phyloP scores from a whole-genome alignment of 2,797 vertebrate genomes.

The Sparus aurata region DNA sequence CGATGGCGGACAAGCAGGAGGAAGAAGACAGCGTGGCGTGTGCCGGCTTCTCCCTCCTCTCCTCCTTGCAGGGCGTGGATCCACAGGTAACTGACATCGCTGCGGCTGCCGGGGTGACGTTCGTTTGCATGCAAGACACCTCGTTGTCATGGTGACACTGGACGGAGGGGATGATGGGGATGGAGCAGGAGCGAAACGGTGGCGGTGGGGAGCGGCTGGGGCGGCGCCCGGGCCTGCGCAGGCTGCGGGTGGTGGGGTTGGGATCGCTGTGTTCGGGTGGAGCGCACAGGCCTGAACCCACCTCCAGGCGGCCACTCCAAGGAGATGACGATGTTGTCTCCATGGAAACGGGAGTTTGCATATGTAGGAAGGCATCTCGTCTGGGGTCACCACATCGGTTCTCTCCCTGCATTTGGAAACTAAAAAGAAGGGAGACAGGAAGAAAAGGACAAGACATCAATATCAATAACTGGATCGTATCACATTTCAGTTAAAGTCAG shows the following conservation, averaged over 20 bases:
- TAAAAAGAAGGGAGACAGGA: constrained; percentile 23
- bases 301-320: constrained; percentile 53
- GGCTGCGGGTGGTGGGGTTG: constrained; percentile 38
- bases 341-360: constrained; percentile 71
- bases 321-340: constrained; percentile 38
- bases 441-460: neutral
- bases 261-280: constrained; percentile 17
- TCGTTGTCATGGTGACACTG: constrained; percentile 81
- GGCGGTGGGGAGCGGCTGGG: constrained; percentile 55
- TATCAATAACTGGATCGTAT: no score
- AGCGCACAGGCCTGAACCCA: constrained; percentile 4
- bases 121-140: constrained; percentile 85
- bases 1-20: constrained; percentile 56
- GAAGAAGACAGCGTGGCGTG: constrained; percentile 11
- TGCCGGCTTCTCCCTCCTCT: constrained; percentile 6
- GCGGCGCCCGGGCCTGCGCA: constrained; percentile 46
- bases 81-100: constrained; percentile 40
- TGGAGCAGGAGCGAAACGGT: constrained; percentile 79
- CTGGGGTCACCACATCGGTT: constrained; percentile 47
- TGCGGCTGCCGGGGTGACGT: constrained; percentile 27
- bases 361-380: constrained; percentile 77
- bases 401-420: constrained; percentile 53
- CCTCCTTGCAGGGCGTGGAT: constrained; percentile 40
- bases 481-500: no score
- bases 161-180: constrained; percentile 86